Conservation (phyloP, 2,113 vertebrate genomes). For the Uropsilus gracilis region DNA sequence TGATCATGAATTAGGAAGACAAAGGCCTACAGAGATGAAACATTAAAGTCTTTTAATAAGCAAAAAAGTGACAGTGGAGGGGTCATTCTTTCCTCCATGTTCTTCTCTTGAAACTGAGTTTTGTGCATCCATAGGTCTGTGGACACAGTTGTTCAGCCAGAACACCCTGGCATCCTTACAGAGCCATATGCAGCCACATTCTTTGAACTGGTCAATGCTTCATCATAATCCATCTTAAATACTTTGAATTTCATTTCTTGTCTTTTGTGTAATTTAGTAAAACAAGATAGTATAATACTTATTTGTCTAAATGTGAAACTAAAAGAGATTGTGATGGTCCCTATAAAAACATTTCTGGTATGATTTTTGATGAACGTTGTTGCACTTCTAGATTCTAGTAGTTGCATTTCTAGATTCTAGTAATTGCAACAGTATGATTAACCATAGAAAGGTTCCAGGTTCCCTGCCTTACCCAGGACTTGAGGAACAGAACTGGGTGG, state of each 20-base stretch:
- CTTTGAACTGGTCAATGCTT: neutral
- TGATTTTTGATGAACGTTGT: neutral
- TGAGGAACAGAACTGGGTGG: no score
- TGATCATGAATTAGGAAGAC: neutral
- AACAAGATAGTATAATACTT: neutral
- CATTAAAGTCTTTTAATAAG: neutral
- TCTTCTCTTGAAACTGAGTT: neutral
- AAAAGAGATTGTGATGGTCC: neutral
- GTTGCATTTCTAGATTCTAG: neutral
- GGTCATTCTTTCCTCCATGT: neutral
- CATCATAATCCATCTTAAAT: neutral
- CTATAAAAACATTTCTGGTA: neutral
- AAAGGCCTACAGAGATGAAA: neutral
- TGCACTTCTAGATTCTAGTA: neutral
- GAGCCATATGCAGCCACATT: neutral
- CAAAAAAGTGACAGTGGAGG: neutral
- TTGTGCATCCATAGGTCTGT: neutral
- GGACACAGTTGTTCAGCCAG: neutral
- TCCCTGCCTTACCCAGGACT: no score
- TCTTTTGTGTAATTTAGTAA: neutral
- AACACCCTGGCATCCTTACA: neutral
- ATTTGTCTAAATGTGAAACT: neutral
- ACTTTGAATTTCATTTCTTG: neutral
- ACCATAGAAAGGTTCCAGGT: no score
- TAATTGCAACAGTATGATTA: no score